Conservation (phyloP, 2,797 vertebrate species). For the Arrhamphus sclerolepis region DNA sequence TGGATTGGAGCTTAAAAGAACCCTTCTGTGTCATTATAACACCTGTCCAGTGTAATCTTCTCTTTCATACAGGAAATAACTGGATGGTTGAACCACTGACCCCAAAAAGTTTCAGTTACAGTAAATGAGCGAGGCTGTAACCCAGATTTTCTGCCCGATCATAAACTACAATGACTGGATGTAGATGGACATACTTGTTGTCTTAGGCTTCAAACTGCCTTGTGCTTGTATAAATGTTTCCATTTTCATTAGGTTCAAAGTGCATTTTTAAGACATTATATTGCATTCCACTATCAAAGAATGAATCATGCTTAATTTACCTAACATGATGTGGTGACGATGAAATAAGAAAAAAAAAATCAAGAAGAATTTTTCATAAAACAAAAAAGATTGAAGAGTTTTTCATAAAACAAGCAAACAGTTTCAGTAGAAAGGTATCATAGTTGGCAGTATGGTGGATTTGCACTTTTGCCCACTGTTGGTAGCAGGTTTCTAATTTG, state of each 20-base stretch:
- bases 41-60: constrained; percentile 64
- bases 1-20: constrained; percentile 63
- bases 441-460: no score
- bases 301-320: neutral
- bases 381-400: no score
- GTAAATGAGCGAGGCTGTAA: constrained; percentile 36
- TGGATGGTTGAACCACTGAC: constrained; percentile 35
- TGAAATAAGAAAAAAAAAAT: no score
- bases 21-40: constrained; percentile 54
- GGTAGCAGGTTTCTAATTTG: no score
- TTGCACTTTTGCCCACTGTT: no score
- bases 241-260: neutral
- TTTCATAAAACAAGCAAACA: no score
- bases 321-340: no score
- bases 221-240: no score
- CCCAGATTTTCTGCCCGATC: constrained; percentile 42
- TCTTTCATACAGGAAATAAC: constrained; percentile 51
- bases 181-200: no score
- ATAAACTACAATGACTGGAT: no score
- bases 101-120: constrained; percentile 42
- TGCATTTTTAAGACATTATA: neutral
- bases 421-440: no score
- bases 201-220: no score
- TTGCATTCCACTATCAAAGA: neutral
- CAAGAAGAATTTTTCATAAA: neutral